Percentiles rank a stretch among this genome's conserved stretches.
Evolutionary conservation across 2,113 vertebrate genomes (phyloP).

Genomic region (Mobula hypostoma): DNA sequence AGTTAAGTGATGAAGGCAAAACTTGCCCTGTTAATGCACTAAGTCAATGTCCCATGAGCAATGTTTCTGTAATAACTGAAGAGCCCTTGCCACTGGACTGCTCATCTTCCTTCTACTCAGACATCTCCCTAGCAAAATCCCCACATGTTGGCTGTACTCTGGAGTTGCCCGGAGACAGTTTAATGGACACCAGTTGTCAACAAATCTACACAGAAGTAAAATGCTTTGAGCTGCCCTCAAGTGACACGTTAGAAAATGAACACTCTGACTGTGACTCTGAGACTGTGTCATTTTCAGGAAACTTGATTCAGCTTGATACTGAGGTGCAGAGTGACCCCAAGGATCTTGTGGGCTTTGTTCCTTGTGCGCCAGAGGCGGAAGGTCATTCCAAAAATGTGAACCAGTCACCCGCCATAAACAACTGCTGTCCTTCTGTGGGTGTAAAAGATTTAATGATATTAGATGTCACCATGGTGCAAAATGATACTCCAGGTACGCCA

Average conservation of each 20-base stretch:
- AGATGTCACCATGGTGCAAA: background rate
- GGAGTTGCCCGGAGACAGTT: background rate
- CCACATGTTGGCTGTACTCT: background rate
- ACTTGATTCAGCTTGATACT: background rate
- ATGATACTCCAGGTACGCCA: background rate
- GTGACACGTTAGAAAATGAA: background rate
- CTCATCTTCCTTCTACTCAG: background rate
- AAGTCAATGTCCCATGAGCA: background rate
- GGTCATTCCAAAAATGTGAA: background rate
- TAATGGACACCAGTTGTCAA: background rate
- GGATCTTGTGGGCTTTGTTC: background rate
- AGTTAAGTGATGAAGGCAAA: background rate
- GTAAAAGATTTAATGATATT: background rate
- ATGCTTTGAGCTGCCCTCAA: background rate
- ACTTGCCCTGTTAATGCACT: background rate
- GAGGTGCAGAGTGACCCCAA: background rate
- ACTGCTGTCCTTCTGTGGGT: no score
- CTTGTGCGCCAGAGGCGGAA: background rate
- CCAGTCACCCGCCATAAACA: background rate
- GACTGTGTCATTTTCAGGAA: background rate
- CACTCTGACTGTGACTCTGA: background rate
- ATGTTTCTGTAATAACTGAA: slow-evolving; percentile 16
- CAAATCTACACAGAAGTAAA: background rate
- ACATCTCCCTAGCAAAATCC: background rate
- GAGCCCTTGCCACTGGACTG: background rate